Percentiles rank a stretch among this genome's conserved stretches.
Evolutionary conservation across 1,140 invertebrate genomes (phyloP).

Genomic region (Philotrypesis tridentata): DNA sequence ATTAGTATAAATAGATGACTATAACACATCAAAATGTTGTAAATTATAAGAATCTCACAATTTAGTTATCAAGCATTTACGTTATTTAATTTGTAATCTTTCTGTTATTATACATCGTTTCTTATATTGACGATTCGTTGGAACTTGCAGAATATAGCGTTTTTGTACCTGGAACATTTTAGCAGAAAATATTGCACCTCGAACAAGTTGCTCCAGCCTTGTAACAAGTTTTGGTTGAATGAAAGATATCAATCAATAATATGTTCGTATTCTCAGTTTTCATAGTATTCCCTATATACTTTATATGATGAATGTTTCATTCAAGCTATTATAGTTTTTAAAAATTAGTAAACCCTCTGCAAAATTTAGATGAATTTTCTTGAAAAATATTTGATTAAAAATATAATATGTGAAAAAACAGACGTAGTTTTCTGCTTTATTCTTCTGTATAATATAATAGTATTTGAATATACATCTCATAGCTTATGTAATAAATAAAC

Average conservation of each 20-base stretch:
- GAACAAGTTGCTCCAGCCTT: slow-evolving; percentile 52
- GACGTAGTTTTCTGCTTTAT: slow-evolving; percentile 1
- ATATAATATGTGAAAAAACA: slow-evolving; percentile 36
- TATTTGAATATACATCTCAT: slow-evolving; percentile 3
- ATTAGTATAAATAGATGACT: slow-evolving; percentile 25
- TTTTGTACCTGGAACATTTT: slow-evolving; percentile 47
- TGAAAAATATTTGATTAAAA: slow-evolving; percentile 37
- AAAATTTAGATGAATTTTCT: neutral
- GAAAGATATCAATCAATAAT: slow-evolving; percentile 34
- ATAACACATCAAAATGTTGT: neutral
- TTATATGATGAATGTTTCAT: neutral
- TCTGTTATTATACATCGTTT: neutral
- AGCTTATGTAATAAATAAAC: slow-evolving; percentile 20
- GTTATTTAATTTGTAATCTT: neutral
- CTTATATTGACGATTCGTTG: slow-evolving; percentile 55
- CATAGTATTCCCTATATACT: neutral
- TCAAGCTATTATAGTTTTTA: slow-evolving; percentile 7
- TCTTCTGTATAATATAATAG: neutral
- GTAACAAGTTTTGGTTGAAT: slow-evolving; percentile 54
- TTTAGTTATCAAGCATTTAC: neutral
- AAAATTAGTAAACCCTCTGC: neutral
- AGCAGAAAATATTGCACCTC: slow-evolving; percentile 59
- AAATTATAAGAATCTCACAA: neutral
- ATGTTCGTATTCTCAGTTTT: slow-evolving; percentile 42
- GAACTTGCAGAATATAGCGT: slow-evolving; percentile 51